These are phyloP conservation scores for Drosophila mayri DNA, from an alignment of 1,140 invertebrate genomes.

Conservation along the genomic window DNA sequence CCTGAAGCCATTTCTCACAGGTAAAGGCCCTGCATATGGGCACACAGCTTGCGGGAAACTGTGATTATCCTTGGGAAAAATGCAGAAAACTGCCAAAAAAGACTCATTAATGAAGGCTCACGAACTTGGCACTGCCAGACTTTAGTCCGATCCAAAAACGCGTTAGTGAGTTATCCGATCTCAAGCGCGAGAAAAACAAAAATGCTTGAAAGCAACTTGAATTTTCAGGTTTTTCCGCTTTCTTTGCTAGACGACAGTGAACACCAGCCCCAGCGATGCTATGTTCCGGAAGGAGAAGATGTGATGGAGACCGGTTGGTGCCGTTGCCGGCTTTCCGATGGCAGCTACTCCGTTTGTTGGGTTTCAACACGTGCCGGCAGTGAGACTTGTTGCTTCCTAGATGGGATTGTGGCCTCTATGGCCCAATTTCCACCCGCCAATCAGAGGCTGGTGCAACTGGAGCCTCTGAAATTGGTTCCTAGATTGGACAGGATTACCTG, in stretches of 20 bases:
- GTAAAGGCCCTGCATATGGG: not conserved
- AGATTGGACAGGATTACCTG: conserved; percentile 25
- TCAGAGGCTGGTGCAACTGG: conserved; percentile 23
- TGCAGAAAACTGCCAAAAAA: not conserved
- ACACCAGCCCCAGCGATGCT: conserved; percentile 41
- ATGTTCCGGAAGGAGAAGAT: conserved; percentile 17
- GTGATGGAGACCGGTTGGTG: conserved; percentile 30
- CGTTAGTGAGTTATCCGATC: not conserved
- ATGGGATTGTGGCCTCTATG: conserved; percentile 50
- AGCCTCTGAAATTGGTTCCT: not conserved
- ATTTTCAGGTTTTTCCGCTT: conserved; percentile 46
- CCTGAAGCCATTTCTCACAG: not conserved
- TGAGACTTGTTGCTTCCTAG: conserved; percentile 66
- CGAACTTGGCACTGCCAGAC: not conserved
- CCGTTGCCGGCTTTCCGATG: conserved; percentile 52
- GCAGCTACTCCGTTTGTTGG: conserved; percentile 52
- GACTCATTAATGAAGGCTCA: not conserved
- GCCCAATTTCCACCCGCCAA: conserved; percentile 7
- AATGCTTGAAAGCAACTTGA: conserved; percentile 14
- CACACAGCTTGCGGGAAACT: not conserved
- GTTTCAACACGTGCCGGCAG: conserved; percentile 35
- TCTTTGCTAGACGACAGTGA: conserved; percentile 49
- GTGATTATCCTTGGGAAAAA: not conserved
- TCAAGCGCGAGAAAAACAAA: conserved; percentile 2
- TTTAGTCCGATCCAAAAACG: not conserved